Evolutionary conservation across 2,888 invertebrate genomes (phyloP).

Genomic region (Cerastis rubricosa): DNA sequence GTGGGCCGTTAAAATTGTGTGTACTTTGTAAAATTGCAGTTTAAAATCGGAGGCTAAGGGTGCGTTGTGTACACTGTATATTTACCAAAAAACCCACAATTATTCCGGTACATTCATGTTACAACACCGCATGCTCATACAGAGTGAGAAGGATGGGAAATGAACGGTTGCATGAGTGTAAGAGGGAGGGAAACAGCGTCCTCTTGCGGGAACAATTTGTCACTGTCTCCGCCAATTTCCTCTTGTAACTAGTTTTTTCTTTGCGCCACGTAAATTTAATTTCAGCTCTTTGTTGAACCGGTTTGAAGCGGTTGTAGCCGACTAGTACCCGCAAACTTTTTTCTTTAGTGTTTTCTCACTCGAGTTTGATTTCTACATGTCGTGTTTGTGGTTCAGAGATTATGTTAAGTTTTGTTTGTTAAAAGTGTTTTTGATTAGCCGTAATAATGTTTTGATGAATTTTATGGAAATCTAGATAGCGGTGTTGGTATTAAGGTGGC

Average conservation of each 20-base stretch:
- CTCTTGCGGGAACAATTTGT: slow-evolving; percentile 88
- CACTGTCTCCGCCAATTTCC: slow-evolving; percentile 90
- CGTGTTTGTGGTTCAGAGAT: slow-evolving; percentile 15
- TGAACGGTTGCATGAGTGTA: slow-evolving; percentile 70
- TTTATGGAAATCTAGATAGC: background rate
- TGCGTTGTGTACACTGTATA: slow-evolving; percentile 54
- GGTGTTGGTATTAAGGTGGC: background rate
- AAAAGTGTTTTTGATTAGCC: slow-evolving; percentile 1
- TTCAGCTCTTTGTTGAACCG: slow-evolving; percentile 86
- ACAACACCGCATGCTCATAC: slow-evolving; percentile 73
- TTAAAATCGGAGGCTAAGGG: slow-evolving; percentile 58
- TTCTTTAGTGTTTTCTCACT: slow-evolving; percentile 53
- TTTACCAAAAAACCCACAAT: slow-evolving; percentile 74
- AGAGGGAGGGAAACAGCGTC: slow-evolving; percentile 75
- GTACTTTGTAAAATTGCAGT: slow-evolving; percentile 59
- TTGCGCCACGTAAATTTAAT: slow-evolving; percentile 89
- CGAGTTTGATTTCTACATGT: slow-evolving; percentile 49
- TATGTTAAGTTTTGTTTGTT: slow-evolving; percentile 24
- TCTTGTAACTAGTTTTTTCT: slow-evolving; percentile 90
- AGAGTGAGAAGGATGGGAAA: slow-evolving; percentile 70
- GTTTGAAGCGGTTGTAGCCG: slow-evolving; percentile 80
- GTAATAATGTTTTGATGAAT: background rate
- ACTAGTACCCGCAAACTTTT: slow-evolving; percentile 67
- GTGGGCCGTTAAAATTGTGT: slow-evolving; percentile 57
- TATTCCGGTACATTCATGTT: slow-evolving; percentile 78